Evolutionary conservation across 1,140 invertebrate species (phyloP), one percentile per base, ranked within the genome.

Genomic region (Agraylea sexmaculata): DNA sequence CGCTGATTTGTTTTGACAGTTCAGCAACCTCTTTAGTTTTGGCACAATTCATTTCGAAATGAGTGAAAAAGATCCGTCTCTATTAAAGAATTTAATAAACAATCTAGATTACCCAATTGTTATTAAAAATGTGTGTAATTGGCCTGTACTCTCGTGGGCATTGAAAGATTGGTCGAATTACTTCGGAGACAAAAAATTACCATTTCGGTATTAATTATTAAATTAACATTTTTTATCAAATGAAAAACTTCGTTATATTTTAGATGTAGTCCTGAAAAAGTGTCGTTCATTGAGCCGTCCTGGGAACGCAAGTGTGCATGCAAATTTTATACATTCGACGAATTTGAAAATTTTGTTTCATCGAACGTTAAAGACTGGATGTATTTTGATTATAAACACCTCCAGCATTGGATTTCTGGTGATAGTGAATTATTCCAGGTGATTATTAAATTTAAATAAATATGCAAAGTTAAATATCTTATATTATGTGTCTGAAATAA

Each of bases 301-400:
- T 89, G 84, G 83, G 85, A 89, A 62, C 66, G 73, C 25, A 65
- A 70, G 36, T 77, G 80, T 51, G 50, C 55, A 16, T 57, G 52
- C 16, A 62, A 72, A 45, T 53, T 58, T 29, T 64, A 77, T 51
- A 74, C 69, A 2, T 67, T 86, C 35, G 58, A 65, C 46, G 68
- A 78, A 29, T 83, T 89, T 61, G 33, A 80, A 16, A 53, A 71
- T 29, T 56, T 55, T 44, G 44, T 51, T 37, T 38, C 66, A 34
- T 43, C 50, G 28, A 50, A 51, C 16, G 49, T 54, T 22, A 43
- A 66, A 29, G 57, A 68, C 37, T 88, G 83, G 77, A 71, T 77
- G 58, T 89, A 88, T 57, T 83, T 83, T 65, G 85, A 88, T 61
- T 90, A 90, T 56, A 87, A 87, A 63, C 76, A 87, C 60, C 70